Conservation (phyloP, 2,888 invertebrate species). For the Eulithis prunata region DNA sequence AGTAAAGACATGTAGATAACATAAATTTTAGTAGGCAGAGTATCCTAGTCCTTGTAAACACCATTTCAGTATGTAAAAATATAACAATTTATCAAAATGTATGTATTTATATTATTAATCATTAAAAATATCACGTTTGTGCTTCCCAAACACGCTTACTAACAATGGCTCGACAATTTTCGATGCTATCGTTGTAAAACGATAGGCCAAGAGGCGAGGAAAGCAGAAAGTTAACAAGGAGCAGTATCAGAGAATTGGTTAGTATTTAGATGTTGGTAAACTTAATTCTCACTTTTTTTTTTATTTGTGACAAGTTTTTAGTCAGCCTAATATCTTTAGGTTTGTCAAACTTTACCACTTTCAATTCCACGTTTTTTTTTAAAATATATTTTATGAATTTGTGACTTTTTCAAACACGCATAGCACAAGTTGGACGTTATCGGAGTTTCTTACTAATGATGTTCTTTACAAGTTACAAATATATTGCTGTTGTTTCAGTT, state of each 20-base stretch:
- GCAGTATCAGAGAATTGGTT: conserved; percentile 83
- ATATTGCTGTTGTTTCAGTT: no score
- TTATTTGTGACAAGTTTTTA: no score
- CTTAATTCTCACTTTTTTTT: neutral
- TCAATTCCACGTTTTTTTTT: neutral
- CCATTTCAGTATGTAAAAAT: no score
- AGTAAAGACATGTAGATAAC: no score
- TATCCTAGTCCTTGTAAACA: no score
- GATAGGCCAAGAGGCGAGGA: conserved; percentile 63
- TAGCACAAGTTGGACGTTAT: no score
- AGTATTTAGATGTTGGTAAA: conserved; percentile 53
- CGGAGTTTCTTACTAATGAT: no score
- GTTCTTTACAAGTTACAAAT: no score
- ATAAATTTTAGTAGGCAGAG: no score
- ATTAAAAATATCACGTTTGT: conserved; percentile 53
- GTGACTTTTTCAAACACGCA: no score
- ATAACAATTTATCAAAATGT: neutral
- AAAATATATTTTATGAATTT: no score
- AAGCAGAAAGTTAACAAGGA: conserved; percentile 70
- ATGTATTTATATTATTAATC: conserved; percentile 10
- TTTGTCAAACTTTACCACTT: no score
- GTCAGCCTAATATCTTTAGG: neutral
- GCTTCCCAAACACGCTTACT: conserved; percentile 72
- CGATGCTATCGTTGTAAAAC: conserved; percentile 38
- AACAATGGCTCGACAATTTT: conserved; percentile 52